phyloP scores from a whole-genome alignment of 2,113 vertebrate genomes.

The Mobula birostris region DNA sequence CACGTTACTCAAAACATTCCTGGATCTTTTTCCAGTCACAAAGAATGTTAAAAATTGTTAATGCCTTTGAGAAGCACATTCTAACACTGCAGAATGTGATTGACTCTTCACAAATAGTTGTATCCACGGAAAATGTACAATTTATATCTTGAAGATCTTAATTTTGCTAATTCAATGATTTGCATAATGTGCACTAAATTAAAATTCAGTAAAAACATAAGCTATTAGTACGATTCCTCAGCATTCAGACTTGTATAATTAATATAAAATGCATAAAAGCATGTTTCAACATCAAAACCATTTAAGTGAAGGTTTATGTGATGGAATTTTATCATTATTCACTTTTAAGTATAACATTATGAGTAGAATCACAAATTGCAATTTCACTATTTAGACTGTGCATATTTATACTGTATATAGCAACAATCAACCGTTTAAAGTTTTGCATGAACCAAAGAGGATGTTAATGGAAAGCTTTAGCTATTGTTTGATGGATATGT shows the following conservation, averaged over 20 bases:
- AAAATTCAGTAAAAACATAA: not conserved
- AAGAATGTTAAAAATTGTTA: slow-evolving; percentile 19
- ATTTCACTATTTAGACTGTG: not conserved
- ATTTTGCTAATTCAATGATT: not conserved
- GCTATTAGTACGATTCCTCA: not conserved
- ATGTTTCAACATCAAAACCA: not conserved
- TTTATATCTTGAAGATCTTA: not conserved
- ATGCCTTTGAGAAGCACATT: not conserved
- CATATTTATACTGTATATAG: not conserved
- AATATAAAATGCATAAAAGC: not conserved
- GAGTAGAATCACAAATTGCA: not conserved
- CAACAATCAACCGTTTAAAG: not conserved
- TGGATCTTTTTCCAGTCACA: not conserved
- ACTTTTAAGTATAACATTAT: too few relatives aligned
- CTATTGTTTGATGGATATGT: not conserved
- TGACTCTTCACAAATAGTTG: not conserved
- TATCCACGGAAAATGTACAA: not conserved
- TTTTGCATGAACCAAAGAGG: not conserved
- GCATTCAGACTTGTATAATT: not conserved
- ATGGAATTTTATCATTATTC: not conserved
- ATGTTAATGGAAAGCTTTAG: not conserved
- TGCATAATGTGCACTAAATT: not conserved
- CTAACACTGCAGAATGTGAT: not conserved
- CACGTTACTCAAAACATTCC: slow-evolving; percentile 32
- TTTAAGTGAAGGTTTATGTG: not conserved